Conservation (phyloP, 2,113 vertebrate genomes). For the Tachuris rubrigastra region DNA sequence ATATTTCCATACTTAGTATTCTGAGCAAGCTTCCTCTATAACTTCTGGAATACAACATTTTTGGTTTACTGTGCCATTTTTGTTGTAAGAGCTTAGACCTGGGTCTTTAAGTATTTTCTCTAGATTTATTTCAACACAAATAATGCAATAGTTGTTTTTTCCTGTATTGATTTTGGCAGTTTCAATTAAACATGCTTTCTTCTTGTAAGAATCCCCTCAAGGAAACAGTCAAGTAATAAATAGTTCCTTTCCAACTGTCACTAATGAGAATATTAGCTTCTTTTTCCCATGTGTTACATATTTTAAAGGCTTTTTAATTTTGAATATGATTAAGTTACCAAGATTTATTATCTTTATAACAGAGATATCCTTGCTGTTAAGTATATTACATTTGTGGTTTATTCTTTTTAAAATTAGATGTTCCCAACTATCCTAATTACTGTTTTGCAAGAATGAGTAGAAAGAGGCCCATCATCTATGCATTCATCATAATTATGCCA, state of each 20-base stretch:
- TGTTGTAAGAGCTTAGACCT: background rate
- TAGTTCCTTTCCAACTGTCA: slow-evolving; percentile 9
- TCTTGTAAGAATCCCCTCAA: slow-evolving; percentile 43
- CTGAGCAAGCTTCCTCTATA: background rate
- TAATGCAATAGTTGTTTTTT: background rate
- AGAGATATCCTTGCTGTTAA: background rate
- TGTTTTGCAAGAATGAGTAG: background rate
- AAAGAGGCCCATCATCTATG: background rate
- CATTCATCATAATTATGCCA: background rate
- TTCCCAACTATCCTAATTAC: background rate
- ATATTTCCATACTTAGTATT: background rate
- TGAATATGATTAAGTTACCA: background rate
- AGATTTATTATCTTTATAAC: background rate
- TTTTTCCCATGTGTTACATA: background rate
- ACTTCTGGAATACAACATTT: background rate
- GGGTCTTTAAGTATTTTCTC: background rate
- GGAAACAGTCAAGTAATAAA: slow-evolving; percentile 50
- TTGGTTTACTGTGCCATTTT: background rate
- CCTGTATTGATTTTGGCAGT: slow-evolving; percentile 24
- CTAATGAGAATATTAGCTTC: slow-evolving; percentile 12
- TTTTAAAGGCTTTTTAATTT: background rate
- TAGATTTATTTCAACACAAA: background rate
- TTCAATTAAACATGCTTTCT: slow-evolving; percentile 55
- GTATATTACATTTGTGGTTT: background rate
- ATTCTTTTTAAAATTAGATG: background rate